Base-by-base conservation (phyloP, 2,113 vertebrate species). In the Cebidichthys violaceus region DNA sequence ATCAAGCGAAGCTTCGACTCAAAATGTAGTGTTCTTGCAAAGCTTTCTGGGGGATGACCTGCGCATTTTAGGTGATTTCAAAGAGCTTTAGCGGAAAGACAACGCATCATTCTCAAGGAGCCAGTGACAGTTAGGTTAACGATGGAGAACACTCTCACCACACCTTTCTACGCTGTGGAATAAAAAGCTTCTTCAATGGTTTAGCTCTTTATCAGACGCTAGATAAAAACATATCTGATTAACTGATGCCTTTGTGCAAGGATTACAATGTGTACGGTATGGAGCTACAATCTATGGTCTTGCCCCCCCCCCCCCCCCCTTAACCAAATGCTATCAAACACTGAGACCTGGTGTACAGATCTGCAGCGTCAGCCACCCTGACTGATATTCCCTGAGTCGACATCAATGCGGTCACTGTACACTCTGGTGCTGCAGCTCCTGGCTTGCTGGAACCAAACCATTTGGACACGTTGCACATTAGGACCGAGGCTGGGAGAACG, bases 391-490 rank as follows among this genome's bases (percentile, higher is more conserved):
- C 71, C 77, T n/a, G 57, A 64, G 54, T 68, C 22, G 1, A 72
- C 79, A 86, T 88, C 62, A 82, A 73, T 76, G 65, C 39, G 10
- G 84, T 77, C 54, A 70, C 77, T 90, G 61, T 78, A 69, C 24
- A 6, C 79, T 79, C 24, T 55, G 47, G 41, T 54, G 55, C 24
- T 70, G 65, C 81, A 37, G 77, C 88, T 89, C 62, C 83, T 83
- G 54, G 76, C 75, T 84, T 0, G 15, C 85, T 91, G 87, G 89
- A 90, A 90, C 87, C 85, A 84, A 90, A 93, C 76, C 61, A 78
- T 82, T 86, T 92, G 92, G 91, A 94, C 94, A 94, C 89, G 90
- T 93, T 90, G 92, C 94, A 94, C 87, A 83, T 82, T 62, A 81
- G 67, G 72, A 83, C 70, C 41, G 84, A 74, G 69, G 83, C 89